Conservation (phyloP, 1,140 invertebrate species). For the Ips typographus region DNA sequence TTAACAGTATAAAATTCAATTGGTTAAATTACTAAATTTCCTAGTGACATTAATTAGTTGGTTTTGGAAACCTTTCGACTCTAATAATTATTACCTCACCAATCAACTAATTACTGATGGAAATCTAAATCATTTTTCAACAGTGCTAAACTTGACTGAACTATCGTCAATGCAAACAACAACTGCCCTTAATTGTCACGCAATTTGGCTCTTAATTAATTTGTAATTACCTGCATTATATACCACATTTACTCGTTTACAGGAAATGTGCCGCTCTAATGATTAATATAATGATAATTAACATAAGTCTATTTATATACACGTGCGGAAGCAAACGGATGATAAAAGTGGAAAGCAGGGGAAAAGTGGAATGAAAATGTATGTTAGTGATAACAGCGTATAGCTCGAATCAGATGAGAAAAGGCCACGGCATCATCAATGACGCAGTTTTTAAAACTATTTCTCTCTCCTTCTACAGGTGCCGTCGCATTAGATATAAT, state of each 20-base stretch:
- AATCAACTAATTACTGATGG: background rate
- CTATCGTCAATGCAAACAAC: background rate
- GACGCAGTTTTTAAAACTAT: too few species aligned
- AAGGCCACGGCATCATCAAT: too few species aligned
- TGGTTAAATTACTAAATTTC: too few species aligned
- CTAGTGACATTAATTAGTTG: too few species aligned
- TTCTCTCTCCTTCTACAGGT: too few species aligned
- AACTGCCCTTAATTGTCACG: slow-evolving; percentile 20
- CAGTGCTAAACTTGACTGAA: background rate
- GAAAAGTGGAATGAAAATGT: slow-evolving; percentile 4
- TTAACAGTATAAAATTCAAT: too few species aligned
- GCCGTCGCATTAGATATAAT: too few species aligned
- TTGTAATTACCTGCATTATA: slow-evolving; percentile 30
- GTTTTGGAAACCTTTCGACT: background rate
- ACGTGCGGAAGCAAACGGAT: slow-evolving; percentile 23
- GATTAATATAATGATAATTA: slow-evolving; percentile 31
- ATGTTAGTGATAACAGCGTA: background rate
- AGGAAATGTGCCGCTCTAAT: slow-evolving; percentile 31
- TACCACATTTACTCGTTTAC: slow-evolving; percentile 31
- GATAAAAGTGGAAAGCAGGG: slow-evolving; percentile 14
- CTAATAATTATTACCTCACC: background rate
- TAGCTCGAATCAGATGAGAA: too few species aligned
- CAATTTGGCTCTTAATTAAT: slow-evolving; percentile 30
- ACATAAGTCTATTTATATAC: slow-evolving; percentile 25
- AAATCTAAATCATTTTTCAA: background rate